Base-by-base conservation (phyloP, 2,797 vertebrate species). In the Triplophysa bombifrons region DNA sequence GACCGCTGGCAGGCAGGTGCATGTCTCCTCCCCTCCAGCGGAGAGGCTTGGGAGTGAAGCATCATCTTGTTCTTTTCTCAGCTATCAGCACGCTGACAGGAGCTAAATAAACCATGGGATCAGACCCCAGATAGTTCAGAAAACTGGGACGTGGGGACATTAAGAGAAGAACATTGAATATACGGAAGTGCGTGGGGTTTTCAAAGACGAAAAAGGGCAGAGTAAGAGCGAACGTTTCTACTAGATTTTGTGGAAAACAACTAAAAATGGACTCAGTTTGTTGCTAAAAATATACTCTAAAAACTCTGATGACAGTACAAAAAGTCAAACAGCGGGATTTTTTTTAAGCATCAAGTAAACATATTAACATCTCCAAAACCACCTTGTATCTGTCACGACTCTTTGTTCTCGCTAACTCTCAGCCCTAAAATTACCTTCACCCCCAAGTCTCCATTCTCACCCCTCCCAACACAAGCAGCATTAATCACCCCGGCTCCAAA, bases 401-500 rank as follows among this genome's bases (percentile, higher is more conserved):
- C 63, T 58, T 64, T 38, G 16, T 41, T 74, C 38, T 79, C 20
- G 20, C 60, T 17, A 55, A 61, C 61, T 65, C 75, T 61, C 44
- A 67, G 17, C 56, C 20, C 44, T 20, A n/a, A 68, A 85, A 74
- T 79, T 46, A 71, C 56, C 64, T 34, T 64, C 66, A 56, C 60
- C 27, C 65, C 22, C 34, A 55, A 44, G 3, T 64, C 65, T 80
- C 65, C 72, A 65, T 84, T 66, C 72, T 60, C 75, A 73, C 53
- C 78, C 64, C 69, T 72, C 76, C 78, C 58, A 63, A 41, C 63
- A 93, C 86, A 86, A 87, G 91, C 88, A 83, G 90, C 94, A 96
- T 98, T 95, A 95, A 97, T 98, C 95, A 97, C 88, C 69, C 38
- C 56, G 69, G 80, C 91, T 93, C 94, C 92, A 93, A 95, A 92